These are phyloP conservation scores for Crotalus viridis DNA, from an alignment of 2,113 vertebrate genomes.

Conservation along the genomic window DNA sequence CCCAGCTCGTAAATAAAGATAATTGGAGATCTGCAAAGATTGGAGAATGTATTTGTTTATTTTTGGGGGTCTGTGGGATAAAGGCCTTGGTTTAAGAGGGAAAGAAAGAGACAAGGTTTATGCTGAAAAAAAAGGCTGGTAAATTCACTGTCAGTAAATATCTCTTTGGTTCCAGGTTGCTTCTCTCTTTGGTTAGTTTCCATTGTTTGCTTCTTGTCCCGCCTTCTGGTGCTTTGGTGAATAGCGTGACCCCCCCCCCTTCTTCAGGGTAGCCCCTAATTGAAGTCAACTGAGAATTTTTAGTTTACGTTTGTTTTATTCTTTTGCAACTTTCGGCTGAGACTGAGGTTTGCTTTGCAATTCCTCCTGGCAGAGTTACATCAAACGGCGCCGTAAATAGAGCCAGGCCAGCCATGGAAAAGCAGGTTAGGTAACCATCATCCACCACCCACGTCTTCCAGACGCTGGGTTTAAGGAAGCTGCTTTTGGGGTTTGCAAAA, in stretches of 20 bases:
- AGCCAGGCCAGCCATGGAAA: no score
- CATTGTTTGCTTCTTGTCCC: no score
- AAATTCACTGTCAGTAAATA: no score
- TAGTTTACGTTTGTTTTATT: no score
- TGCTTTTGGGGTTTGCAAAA: not conserved
- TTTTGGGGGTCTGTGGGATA: not conserved
- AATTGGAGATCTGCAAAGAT: not conserved
- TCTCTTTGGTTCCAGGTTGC: no score
- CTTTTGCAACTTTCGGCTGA: no score
- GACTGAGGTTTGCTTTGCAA: no score
- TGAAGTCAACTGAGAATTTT: no score
- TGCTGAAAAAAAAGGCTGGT: not conserved
- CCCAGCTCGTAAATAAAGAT: not conserved
- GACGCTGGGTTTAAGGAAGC: not conserved
- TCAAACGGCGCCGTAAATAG: not conserved
- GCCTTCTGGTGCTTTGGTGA: no score
- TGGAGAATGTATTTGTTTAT: not conserved
- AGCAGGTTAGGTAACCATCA: slow-evolving; percentile 3
- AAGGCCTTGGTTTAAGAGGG: not conserved
- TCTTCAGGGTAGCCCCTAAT: no score
- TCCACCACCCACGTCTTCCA: not conserved
- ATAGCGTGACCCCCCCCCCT: no score
- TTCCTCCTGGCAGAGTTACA: not conserved
- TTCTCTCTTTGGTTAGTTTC: no score
- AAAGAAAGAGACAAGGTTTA: not conserved